Conservation (phyloP, 2,797 vertebrate species). For the Borostomias antarcticus region DNA sequence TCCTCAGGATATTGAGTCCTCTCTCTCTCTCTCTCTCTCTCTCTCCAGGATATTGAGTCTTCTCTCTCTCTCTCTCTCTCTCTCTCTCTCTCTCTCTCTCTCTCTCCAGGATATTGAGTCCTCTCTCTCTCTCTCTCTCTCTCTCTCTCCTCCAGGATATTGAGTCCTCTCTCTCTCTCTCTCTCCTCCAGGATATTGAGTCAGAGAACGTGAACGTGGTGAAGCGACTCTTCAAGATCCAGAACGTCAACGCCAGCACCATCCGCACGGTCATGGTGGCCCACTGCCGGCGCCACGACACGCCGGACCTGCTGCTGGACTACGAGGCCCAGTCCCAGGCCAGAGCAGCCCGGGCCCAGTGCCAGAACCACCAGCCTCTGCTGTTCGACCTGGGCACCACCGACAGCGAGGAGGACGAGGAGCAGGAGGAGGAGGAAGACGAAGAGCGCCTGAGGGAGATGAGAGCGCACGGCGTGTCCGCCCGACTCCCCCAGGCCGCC, state of each 20-base stretch:
- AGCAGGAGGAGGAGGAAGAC: constrained; percentile 42
- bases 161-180: too few relatives aligned
- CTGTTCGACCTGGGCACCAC: constrained; percentile 82
- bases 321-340: constrained; percentile 76
- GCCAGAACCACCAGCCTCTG: constrained; percentile 66
- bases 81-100: too few relatives aligned
- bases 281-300: constrained; percentile 88
- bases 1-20: too few relatives aligned
- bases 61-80: too few relatives aligned
- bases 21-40: too few relatives aligned
- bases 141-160: too few relatives aligned
- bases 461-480: constrained; percentile 11
- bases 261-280: constrained; percentile 98
- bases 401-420: constrained; percentile 79
- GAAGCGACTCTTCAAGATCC: constrained; percentile 96
- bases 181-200: constrained; percentile 84
- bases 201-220: constrained; percentile 96
- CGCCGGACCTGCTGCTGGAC: constrained; percentile 86
- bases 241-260: constrained; percentile 96
- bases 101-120: too few relatives aligned
- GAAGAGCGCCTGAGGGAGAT: constrained; percentile 38
- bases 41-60: too few relatives aligned
- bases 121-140: too few relatives aligned
- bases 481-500: constrained; percentile 47
- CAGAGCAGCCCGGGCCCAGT: constrained; percentile 43